Evolutionary conservation across 2,113 vertebrate genomes (phyloP), one percentile per base, ranked within the genome.

Genomic region (cat (Felis catus)): DNA sequence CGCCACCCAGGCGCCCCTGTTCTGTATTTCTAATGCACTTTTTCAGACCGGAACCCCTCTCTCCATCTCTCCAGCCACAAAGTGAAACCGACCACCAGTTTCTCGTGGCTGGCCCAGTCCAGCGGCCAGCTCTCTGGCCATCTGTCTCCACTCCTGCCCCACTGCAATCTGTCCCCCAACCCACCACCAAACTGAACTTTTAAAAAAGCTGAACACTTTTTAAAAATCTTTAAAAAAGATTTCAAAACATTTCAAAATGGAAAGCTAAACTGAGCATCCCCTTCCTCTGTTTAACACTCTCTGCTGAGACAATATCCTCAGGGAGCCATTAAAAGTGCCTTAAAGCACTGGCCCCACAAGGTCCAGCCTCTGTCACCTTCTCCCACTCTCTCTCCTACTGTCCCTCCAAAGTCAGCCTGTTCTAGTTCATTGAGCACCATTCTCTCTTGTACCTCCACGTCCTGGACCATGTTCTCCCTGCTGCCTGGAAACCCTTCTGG

Each of bases 91-190:
- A 91, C 11, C 58, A 45, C 29, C 8, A 0, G 1, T 76, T 9
- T 65, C 68, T 66, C 15, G 4, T 63, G 14, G 27, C 25, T 33
- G 78, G 93, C 36, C 39, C 55, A 23, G 25, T 68, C 7, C 81
- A 39, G 58, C 5, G 4, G 7, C 12, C 23, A 25, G 31, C 58
- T 78, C 7, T 14, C 31, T 1, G 0, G 5, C 4, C 41, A 19
- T 29, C 48, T 78, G 10, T 48, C 8, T 61, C 48, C n/a, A 16
- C 39, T 48, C 61, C 31, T 25, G 39, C 31, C 48, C 36, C 23
- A 15, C 29, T 21, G 5, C 14, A 16, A 23, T 33, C 39, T 33
- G 16, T 39, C 85, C 16, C 33, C 48, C 12, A 66, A 16, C 58
- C 21, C 58, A 58, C 15, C n/a, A 58, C 16, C 21, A 36, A 84